A percentile compares a stretch with the other conserved stretches of the same genome.
phyloP scores from a whole-genome alignment of 2,797 vertebrate species.

The Channallabes apus region DNA sequence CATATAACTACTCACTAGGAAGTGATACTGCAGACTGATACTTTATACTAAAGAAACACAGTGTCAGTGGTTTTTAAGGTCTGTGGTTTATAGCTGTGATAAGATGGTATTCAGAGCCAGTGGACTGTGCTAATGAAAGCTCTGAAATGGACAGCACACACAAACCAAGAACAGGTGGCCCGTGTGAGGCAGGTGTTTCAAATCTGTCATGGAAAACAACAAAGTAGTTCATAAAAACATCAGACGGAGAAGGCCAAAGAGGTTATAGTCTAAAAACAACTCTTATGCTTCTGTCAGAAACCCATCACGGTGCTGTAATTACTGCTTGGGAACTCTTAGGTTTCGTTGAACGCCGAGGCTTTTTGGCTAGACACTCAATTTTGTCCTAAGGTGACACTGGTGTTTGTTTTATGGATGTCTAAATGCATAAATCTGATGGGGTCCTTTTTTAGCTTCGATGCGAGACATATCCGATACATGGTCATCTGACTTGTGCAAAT shows the following conservation, averaged over 20 bases:
- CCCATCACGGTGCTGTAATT: not conserved
- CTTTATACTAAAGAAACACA: conserved; percentile 35
- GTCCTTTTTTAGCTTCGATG: too few relatives aligned
- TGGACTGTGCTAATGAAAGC: conserved; percentile 34
- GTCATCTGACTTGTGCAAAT: too few relatives aligned
- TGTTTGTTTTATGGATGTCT: too few relatives aligned
- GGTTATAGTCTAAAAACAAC: not conserved
- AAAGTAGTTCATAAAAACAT: conserved; percentile 45
- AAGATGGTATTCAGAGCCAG: conserved; percentile 18
- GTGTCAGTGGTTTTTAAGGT: not conserved
- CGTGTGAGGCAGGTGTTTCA: conserved; percentile 66
- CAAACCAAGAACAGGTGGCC: conserved; percentile 68
- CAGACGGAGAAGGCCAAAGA: not conserved
- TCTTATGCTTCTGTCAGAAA: not conserved
- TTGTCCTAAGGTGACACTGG: too few relatives aligned
- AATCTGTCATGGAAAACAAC: conserved; percentile 38
- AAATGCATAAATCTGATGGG: too few relatives aligned
- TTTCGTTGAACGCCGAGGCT: not conserved
- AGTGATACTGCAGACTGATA: conserved; percentile 20
- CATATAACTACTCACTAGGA: not conserved
- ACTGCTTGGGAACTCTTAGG: not conserved
- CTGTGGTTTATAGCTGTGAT: conserved; percentile 32
- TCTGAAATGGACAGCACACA: conserved; percentile 28
- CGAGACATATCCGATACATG: too few relatives aligned
- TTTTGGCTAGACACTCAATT: too few relatives aligned